Evolutionary conservation across 2,888 invertebrate genomes (phyloP).

Genomic region (Hecatera dysodea): DNA sequence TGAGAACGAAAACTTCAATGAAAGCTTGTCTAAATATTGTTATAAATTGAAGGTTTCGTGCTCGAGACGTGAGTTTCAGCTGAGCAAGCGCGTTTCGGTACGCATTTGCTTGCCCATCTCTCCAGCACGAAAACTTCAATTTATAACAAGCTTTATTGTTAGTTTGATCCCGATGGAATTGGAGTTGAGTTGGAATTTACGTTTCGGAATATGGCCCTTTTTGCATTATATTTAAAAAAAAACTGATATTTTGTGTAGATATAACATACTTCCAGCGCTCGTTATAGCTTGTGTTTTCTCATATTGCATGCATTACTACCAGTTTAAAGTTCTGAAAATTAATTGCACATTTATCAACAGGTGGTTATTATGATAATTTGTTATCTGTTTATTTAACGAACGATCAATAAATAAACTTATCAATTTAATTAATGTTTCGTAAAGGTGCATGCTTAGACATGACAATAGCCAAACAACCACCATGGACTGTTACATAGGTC

Average conservation of each 20-base stretch:
- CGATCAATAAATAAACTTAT: not conserved
- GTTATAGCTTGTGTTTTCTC: not conserved
- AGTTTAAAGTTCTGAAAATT: not conserved
- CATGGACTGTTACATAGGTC: not conserved
- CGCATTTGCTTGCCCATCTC: too few relatives aligned
- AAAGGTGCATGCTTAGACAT: conserved; percentile 16
- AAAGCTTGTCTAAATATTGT: too few relatives aligned
- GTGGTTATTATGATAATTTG: not conserved
- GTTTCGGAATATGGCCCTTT: too few relatives aligned
- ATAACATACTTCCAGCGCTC: not conserved
- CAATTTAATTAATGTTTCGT: not conserved
- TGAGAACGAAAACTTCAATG: too few relatives aligned
- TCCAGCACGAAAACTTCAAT: too few relatives aligned
- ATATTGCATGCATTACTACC: not conserved
- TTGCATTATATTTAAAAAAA: too few relatives aligned
- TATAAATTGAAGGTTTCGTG: too few relatives aligned
- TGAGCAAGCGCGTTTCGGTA: too few relatives aligned
- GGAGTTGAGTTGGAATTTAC: too few relatives aligned
- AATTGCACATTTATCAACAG: not conserved
- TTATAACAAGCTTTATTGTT: too few relatives aligned
- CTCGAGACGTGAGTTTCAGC: too few relatives aligned
- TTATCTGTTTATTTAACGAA: not conserved
- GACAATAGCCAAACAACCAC: not conserved
- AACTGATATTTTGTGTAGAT: not conserved
- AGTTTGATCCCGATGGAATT: too few relatives aligned